A percentile compares a stretch with the other conserved stretches of the same genome.
Conservation (phyloP, 1,140 invertebrate species). For the Hylyphantes graminicola region DNA sequence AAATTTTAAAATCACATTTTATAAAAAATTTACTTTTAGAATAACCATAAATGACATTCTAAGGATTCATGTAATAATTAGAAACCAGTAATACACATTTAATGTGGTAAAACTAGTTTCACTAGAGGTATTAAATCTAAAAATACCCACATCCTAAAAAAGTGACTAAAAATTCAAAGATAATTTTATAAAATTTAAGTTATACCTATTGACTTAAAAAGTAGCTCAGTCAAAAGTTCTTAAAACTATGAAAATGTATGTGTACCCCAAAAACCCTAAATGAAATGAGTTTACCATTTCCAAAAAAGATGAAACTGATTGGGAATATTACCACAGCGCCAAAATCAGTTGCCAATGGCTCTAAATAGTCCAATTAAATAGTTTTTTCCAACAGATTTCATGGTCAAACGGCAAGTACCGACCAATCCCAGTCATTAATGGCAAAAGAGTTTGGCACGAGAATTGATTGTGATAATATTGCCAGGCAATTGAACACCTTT, state of each 20-base stretch:
- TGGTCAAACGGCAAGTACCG: too few relatives aligned
- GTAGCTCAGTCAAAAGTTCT: background rate
- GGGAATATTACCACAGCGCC: too few relatives aligned
- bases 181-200: conserved; percentile 15
- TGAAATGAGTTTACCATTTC: background rate
- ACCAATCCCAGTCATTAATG: too few relatives aligned
- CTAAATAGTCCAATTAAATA: too few relatives aligned
- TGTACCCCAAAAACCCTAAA: background rate
- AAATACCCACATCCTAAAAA: background rate
- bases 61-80: background rate
- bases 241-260: conserved; percentile 23
- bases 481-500: background rate
- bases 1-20: conserved; percentile 15
- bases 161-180: conserved; percentile 21
- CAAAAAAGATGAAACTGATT: too few relatives aligned
- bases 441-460: too few relatives aligned
- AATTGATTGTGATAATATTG: too few relatives aligned
- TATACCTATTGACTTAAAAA: background rate
- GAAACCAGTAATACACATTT: conserved; percentile 1
- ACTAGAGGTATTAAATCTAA: conserved; percentile 1
- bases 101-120: background rate
- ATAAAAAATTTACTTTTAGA: background rate
- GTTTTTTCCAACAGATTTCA: too few relatives aligned
- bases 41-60: background rate
- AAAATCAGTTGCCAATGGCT: too few relatives aligned